These are phyloP conservation scores for Linyphia triangularis DNA, from an alignment of 2,888 invertebrate species.

Conservation along the genomic window DNA sequence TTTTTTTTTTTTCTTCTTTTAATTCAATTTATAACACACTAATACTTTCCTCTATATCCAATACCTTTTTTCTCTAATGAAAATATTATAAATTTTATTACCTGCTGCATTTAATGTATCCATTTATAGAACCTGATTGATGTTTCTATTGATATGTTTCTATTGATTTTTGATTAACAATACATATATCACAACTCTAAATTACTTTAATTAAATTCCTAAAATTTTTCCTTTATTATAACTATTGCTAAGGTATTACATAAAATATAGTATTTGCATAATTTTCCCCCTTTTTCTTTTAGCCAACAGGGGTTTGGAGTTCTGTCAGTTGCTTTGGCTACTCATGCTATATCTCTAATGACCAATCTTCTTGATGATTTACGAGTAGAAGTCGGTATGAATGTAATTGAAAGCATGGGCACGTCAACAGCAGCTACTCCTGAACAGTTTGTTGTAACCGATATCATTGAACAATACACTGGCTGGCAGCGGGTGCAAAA, in stretches of 20 bases:
- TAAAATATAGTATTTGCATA: neutral
- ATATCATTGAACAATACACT: conserved; percentile 77
- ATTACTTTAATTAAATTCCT: too few species aligned
- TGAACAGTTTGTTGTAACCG: conserved; percentile 52
- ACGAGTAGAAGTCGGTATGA: conserved; percentile 83
- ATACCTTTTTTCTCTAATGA: too few species aligned
- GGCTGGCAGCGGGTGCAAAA: conserved; percentile 84
- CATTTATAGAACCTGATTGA: too few species aligned
- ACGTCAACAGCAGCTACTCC: conserved; percentile 35
- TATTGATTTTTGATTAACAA: too few species aligned
- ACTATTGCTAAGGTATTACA: neutral
- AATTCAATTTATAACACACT: too few species aligned
- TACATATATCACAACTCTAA: too few species aligned
- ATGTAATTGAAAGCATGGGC: conserved; percentile 50
- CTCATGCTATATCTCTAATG: conserved; percentile 89
- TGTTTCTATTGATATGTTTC: too few species aligned
- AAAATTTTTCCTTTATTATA: neutral
- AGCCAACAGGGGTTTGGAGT: conserved; percentile 93
- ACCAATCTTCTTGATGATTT: conserved; percentile 88
- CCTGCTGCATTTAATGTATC: too few species aligned
- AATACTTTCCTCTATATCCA: too few species aligned
- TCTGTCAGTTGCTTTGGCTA: conserved; percentile 92
- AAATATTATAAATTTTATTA: too few species aligned
- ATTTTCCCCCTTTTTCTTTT: conserved; percentile 76
- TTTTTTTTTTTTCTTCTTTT: too few species aligned